phyloP scores from a whole-genome alignment of 2,113 vertebrate species.

The Nibea coibor region DNA sequence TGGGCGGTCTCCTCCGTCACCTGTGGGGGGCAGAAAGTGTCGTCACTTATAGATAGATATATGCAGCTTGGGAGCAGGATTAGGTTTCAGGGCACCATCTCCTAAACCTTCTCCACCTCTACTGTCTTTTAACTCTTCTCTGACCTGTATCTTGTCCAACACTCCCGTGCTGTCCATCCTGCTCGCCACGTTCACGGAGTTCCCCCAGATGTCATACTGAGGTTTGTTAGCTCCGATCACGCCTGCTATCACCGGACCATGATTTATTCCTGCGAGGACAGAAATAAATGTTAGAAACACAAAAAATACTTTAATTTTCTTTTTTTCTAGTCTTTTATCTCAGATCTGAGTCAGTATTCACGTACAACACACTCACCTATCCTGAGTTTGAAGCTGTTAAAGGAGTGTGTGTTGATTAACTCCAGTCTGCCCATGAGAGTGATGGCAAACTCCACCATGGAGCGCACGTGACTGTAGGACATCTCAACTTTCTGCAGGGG shows the following conservation, averaged over 20 bases:
- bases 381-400: slow-evolving; percentile 91
- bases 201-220: slow-evolving; percentile 96
- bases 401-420: slow-evolving; percentile 90
- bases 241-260: slow-evolving; percentile 91
- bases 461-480: slow-evolving; percentile 85
- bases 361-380: slow-evolving; percentile 82
- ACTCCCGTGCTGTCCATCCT: slow-evolving; percentile 94
- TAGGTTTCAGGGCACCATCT: no score
- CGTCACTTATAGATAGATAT: no score
- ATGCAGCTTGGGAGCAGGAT: no score
- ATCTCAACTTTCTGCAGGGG: slow-evolving; percentile 83
- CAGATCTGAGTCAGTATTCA: no score
- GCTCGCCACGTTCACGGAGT: slow-evolving; percentile 93
- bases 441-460: slow-evolving; percentile 91
- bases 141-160: slow-evolving; percentile 91
- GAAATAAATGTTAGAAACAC: neutral
- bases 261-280: slow-evolving; percentile 87
- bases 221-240: slow-evolving; percentile 94
- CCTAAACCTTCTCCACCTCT: no score
- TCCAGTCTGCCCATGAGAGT: slow-evolving; percentile 88
- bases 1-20: slow-evolving; percentile 89
- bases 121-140: neutral
- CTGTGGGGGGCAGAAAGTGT: slow-evolving; percentile 65
- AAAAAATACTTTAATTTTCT: neutral
- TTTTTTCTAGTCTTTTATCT: neutral